A percentile compares a stretch with the other conserved stretches of the same genome.
Conservation (phyloP, 2,113 vertebrate species). For the Abramis brama region DNA sequence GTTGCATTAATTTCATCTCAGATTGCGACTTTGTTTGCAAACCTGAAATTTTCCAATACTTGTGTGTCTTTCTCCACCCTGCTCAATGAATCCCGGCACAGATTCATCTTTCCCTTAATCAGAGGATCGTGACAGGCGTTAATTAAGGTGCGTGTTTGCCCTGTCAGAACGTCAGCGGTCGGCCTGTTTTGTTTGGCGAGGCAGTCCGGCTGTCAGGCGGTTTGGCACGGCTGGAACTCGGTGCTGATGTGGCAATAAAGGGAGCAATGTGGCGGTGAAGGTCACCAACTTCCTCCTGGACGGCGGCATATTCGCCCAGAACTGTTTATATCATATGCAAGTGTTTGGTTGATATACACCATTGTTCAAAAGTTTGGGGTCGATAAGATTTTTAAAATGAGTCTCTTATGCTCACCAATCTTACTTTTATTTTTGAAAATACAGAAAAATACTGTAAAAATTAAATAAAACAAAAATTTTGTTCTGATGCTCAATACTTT, state of each 20-base stretch:
- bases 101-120: slow-evolving; percentile 51
- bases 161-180: slow-evolving; percentile 72
- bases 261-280: slow-evolving; percentile 67
- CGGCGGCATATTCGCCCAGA: neutral
- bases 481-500: neutral
- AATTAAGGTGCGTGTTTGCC: slow-evolving; percentile 71
- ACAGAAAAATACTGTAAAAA: too few relatives aligned
- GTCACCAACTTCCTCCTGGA: slow-evolving; percentile 63
- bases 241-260: slow-evolving; percentile 60
- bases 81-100: neutral
- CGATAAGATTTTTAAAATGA: neutral
- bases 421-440: too few relatives aligned
- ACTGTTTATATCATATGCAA: neutral
- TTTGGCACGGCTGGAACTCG: slow-evolving; percentile 48
- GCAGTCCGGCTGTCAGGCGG: slow-evolving; percentile 69
- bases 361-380: neutral
- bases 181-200: slow-evolving; percentile 80
- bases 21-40: slow-evolving; percentile 32
- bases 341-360: neutral
- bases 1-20: slow-evolving; percentile 10
- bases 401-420: too few relatives aligned
- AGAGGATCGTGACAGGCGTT: slow-evolving; percentile 53
- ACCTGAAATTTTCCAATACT: slow-evolving; percentile 10
- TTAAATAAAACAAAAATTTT: too few relatives aligned
- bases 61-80: slow-evolving; percentile 16